These are phyloP conservation scores for Cossypha polioptera DNA, from an alignment of 2,797 vertebrate species.

Conservation along the genomic window DNA sequence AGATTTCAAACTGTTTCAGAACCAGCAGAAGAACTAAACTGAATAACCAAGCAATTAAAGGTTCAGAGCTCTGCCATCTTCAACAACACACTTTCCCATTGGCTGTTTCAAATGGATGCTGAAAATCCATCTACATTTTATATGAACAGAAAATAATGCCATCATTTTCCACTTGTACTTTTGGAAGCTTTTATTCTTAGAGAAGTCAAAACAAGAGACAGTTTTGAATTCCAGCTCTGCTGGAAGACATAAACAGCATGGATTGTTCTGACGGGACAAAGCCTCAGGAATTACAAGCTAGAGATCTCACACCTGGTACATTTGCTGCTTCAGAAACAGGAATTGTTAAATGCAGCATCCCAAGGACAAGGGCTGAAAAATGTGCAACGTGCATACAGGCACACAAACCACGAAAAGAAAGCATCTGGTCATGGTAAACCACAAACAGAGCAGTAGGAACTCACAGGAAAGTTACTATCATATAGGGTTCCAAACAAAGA, in stretches of 20 bases:
- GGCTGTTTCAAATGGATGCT: neutral
- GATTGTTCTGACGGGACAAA: neutral
- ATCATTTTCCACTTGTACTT: neutral
- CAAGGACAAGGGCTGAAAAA: neutral
- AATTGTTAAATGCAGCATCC: neutral
- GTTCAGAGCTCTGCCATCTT: neutral
- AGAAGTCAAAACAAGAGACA: neutral
- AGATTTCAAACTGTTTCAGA: neutral
- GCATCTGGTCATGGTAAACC: neutral
- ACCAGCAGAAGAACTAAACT: neutral
- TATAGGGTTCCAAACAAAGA: neutral
- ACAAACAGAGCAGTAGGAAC: neutral
- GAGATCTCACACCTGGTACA: neutral
- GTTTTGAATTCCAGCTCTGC: neutral
- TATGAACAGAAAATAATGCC: neutral
- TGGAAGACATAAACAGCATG: neutral
- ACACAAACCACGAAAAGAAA: neutral
- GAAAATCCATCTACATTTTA: neutral
- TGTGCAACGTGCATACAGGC: fast-evolving
- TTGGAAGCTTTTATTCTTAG: neutral
- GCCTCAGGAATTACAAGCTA: neutral
- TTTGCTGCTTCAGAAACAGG: neutral
- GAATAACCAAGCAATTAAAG: neutral
- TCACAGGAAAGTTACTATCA: neutral
- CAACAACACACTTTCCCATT: neutral